Evolutionary conservation across 2,888 invertebrate species (phyloP).

Genomic region (Hypena proboscidalis): DNA sequence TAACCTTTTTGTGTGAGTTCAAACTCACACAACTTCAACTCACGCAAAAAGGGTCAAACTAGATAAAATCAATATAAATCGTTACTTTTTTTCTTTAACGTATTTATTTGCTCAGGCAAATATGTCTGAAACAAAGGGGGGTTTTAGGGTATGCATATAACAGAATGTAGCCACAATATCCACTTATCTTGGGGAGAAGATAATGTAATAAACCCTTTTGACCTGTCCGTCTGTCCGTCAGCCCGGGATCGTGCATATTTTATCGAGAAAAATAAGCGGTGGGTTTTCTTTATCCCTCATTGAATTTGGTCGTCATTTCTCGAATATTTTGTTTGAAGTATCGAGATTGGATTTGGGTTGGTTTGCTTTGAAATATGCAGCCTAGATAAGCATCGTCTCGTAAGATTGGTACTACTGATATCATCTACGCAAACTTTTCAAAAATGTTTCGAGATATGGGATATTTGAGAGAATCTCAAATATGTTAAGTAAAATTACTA

Average conservation of each 20-base stretch:
- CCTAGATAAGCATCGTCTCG: no score
- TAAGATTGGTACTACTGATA: no score
- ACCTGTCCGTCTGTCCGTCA: slow-evolving; percentile 25
- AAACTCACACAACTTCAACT: no score
- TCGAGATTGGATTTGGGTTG: no score
- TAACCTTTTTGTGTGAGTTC: no score
- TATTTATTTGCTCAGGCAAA: slow-evolving; percentile 20
- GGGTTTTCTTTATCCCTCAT: slow-evolving; percentile 22
- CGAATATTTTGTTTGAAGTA: slow-evolving; percentile 9
- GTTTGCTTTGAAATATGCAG: no score
- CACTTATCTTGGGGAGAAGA: slow-evolving; percentile 25
- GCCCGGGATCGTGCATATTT: slow-evolving; percentile 35
- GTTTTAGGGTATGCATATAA: slow-evolving; percentile 20
- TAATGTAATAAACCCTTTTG: slow-evolving; percentile 29
- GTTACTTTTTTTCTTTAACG: slow-evolving; percentile 3
- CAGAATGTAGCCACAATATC: slow-evolving; percentile 21
- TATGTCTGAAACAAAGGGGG: slow-evolving; percentile 25
- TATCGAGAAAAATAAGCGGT: slow-evolving; percentile 29
- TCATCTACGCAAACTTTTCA: no score
- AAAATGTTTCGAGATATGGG: no score
- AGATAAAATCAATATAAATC: no score
- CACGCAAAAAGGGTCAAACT: no score
- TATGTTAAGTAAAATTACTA: no score
- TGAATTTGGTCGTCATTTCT: slow-evolving; percentile 25
- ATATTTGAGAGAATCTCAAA: no score